Evolutionary conservation across 2,888 invertebrate species (phyloP), one percentile per base, ranked within the genome.

Genomic region (Coronaproctus castanopsis): DNA sequence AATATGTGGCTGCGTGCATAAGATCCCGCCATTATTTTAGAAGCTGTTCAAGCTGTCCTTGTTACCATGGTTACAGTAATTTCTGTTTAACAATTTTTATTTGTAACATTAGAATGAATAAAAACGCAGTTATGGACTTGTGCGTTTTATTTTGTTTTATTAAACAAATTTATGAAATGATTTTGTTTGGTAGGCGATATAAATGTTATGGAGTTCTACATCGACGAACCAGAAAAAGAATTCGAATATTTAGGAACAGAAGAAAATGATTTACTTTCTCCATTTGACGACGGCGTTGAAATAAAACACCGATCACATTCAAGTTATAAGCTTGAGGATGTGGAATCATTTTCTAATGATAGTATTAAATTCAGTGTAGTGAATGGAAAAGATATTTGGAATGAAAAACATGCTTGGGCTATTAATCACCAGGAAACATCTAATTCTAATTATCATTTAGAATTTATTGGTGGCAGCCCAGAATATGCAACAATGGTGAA

Each of bases 401-500:
- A 55, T 24, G 52, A 52, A 19, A 59, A 59, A 20, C 59, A 59
- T 56, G 55, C 59, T 8, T 59, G 59, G 59, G 55, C 51, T 51
- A 21, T 59, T 24, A 59, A 59, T 56, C 55, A 59, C 36, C 52
- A 59, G 36, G 50, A 55, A 1, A 62, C 63, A 54, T 64, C 63
- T 1, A 64, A 65, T 62, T 64, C 63, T 20, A 61, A 62, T 61
- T 59, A 64, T 57, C 63, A 64, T 57, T 60, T 65, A 51, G 63
- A 64, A 58, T 65, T 64, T 19, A 61, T 65, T 36, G 65, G 63
- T 57, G 65, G 64, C 0, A 65, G 64, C 22, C 63, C 64, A 57
- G 65, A 65, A 36, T 63, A 63, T 1, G 80, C 81, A 66, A 80
- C 81, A 64, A 82, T 90, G 80, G 91, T 91, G 3, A 90, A 91